Conservation (phyloP, 2,797 vertebrate species). For the Peromyscus eremicus region DNA sequence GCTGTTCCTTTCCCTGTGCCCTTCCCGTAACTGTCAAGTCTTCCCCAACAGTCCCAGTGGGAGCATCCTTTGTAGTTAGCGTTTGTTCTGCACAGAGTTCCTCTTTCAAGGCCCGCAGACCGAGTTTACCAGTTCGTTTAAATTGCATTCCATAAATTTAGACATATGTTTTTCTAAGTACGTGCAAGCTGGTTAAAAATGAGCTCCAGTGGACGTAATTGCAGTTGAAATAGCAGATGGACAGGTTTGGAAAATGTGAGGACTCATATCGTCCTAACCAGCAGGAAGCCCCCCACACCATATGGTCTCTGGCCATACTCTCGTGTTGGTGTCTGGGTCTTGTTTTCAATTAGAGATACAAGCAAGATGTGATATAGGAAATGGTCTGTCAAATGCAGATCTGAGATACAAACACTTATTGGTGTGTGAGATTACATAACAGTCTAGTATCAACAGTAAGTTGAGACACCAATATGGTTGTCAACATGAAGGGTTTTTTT, state of each 20-base stretch:
- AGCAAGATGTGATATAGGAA: background rate
- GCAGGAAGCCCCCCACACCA: background rate
- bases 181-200: background rate
- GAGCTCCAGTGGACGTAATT: background rate
- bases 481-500: constrained; percentile 95
- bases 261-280: background rate
- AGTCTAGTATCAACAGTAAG: constrained; percentile 96
- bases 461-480: constrained; percentile 96
- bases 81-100: background rate
- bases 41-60: background rate
- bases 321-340: background rate
- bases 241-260: background rate
- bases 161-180: constrained; percentile 7
- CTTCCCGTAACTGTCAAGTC: background rate
- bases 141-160: background rate
- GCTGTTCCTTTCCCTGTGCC: background rate
- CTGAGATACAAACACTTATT: background rate
- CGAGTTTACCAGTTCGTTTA: background rate
- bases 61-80: background rate
- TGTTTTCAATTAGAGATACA: background rate
- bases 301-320: background rate
- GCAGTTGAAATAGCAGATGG: background rate
- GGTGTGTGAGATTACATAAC: constrained; percentile 86
- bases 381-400: background rate
- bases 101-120: background rate